Conservation (phyloP, 2,888 invertebrate species). For the Caenorhabditis sinica region DNA sequence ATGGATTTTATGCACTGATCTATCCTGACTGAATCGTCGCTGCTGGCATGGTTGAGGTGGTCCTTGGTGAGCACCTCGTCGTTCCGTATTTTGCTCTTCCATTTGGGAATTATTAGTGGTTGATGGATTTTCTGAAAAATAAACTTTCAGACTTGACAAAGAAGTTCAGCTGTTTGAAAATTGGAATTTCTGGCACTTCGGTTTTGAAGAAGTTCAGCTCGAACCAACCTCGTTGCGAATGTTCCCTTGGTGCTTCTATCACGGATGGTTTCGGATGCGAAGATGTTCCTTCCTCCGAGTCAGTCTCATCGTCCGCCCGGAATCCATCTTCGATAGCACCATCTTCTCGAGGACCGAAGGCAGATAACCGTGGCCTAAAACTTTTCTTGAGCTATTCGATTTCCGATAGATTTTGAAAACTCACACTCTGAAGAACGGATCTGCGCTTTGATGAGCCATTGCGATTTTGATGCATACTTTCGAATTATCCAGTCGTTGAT, state of each 20-base stretch:
- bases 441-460: conserved; percentile 96
- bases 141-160: no score
- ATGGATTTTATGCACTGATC: conserved; percentile 72
- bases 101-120: conserved; percentile 46
- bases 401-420: conserved; percentile 82
- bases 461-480: conserved; percentile 93
- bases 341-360: conserved; percentile 49
- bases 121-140: conserved; percentile 62
- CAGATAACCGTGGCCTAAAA: conserved; percentile 56
- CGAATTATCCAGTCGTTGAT: conserved; percentile 95
- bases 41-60: conserved; percentile 46
- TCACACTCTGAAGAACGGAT: conserved; percentile 98
- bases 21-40: conserved; percentile 73
- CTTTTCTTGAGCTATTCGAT: no score
- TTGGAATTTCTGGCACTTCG: not conserved
- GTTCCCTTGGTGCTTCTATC: conserved; percentile 35
- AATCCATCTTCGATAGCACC: conserved; percentile 64
- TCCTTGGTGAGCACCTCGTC: conserved; percentile 36
- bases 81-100: conserved; percentile 38
- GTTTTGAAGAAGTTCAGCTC: not conserved
- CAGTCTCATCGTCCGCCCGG: conserved; percentile 56
- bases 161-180: no score
- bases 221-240: not conserved
- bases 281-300: conserved; percentile 55
- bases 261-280: conserved; percentile 39